A percentile compares a stretch with the other conserved stretches of the same genome.
Evolutionary conservation across 2,797 vertebrate genomes (phyloP).

Genomic region (Cuculus canorus): DNA sequence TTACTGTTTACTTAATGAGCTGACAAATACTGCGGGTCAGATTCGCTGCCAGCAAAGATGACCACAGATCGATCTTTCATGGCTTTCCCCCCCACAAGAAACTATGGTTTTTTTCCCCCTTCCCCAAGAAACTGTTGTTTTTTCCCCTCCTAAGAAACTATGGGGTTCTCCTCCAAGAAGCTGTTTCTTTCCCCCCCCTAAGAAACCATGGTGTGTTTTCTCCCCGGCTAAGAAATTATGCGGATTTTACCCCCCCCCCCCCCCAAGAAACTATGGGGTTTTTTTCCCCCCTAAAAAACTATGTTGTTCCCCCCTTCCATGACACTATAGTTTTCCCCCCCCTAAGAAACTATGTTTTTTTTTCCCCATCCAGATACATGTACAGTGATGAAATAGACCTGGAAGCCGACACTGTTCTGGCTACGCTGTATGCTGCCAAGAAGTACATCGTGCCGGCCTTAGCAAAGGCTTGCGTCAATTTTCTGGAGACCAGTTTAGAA

Average conservation of each 20-base stretch:
- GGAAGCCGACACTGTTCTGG: slow-evolving; percentile 95
- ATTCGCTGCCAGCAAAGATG: slow-evolving; percentile 1
- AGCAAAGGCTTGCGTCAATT: slow-evolving; percentile 93
- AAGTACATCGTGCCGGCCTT: slow-evolving; percentile 96
- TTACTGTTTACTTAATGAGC: slow-evolving; percentile 11
- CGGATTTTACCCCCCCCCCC: too few relatives aligned
- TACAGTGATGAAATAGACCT: slow-evolving; percentile 98
- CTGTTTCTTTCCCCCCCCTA: too few relatives aligned
- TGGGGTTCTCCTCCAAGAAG: too few relatives aligned
- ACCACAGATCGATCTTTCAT: slow-evolving; percentile 3
- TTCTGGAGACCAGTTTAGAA: slow-evolving; percentile 96
- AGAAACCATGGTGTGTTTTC: too few relatives aligned
- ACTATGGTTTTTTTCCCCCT: too few relatives aligned
- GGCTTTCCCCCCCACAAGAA: not conserved
- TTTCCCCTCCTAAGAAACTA: too few relatives aligned
- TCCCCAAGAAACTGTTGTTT: too few relatives aligned
- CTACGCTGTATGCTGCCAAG: slow-evolving; percentile 95
- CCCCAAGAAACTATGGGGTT: too few relatives aligned
- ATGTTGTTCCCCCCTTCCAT: too few relatives aligned
- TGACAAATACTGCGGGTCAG: slow-evolving; percentile 25
- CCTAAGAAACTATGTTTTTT: not conserved
- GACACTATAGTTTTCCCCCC: not conserved
- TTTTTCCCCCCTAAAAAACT: too few relatives aligned
- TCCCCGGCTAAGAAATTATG: too few relatives aligned
- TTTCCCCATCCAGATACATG: slow-evolving; percentile 84